These are phyloP conservation scores for Hylaeus volcanicus DNA, from an alignment of 1,140 invertebrate genomes.

Conservation along the genomic window DNA sequence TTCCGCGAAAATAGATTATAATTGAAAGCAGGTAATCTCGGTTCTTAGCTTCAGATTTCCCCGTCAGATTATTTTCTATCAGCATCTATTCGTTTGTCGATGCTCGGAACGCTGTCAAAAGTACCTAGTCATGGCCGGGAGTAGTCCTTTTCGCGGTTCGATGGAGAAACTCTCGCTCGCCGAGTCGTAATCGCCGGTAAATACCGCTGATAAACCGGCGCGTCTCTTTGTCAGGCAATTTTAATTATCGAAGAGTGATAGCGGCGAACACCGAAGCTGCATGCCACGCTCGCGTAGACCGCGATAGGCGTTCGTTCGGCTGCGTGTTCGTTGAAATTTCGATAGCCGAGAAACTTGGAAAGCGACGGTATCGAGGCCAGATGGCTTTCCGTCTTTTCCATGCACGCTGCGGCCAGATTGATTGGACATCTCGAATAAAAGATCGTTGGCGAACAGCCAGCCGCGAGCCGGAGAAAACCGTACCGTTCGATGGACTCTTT, in stretches of 20 bases:
- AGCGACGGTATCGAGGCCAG: conserved; percentile 28
- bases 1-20: too few relatives aligned
- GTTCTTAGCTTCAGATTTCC: too few relatives aligned
- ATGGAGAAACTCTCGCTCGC: neutral
- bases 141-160: neutral
- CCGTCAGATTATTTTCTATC: too few relatives aligned
- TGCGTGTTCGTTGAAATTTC: conserved; percentile 24
- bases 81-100: too few relatives aligned
- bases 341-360: conserved; percentile 6
- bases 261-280: neutral
- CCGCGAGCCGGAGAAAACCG: conserved; percentile 17
- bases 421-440: conserved; percentile 33
- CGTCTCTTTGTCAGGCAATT: conserved; percentile 23
- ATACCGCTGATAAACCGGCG: neutral
- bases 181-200: conserved; percentile 1
- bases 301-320: neutral
- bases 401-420: conserved; percentile 28
- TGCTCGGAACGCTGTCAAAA: neutral
- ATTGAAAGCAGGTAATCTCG: too few relatives aligned
- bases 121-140: neutral
- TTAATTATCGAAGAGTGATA: conserved; percentile 38
- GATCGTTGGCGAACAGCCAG: conserved; percentile 44
- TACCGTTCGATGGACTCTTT: conserved; percentile 25
- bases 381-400: conserved; percentile 32
- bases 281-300: neutral